Evolutionary conservation across 2,113 vertebrate genomes (phyloP), one percentile per base, ranked within the genome.

Genomic region (Cheilinus undulatus): DNA sequence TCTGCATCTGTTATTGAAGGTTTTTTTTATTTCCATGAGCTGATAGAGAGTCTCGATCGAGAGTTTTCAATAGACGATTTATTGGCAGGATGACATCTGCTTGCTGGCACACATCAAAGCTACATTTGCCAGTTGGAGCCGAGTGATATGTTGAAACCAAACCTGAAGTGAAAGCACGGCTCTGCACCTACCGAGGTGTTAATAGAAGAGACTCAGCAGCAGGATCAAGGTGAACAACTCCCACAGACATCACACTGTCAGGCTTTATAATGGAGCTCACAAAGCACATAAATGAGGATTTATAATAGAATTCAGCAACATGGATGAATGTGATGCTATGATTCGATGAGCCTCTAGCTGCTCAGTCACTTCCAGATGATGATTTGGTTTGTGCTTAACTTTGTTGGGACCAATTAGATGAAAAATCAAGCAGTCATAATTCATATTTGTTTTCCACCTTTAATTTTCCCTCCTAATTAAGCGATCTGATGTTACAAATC

Each of bases 31-130:
- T n/a, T n/a, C n/a, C 57, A 53, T 58, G 83, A 73, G 75, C 59
- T 46, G 77, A 30, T 73, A 36, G 56, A 86, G 73, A 73, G 73
- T 56, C 78, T 86, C 76, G 69, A 84, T 86, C 84, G 59, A 78
- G 72, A 45, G 54, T 58, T 54, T 82, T 80, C 54, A 81, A 65
- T 36, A 73, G 78, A 80, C 69, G 34, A 64, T 82, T 78, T 73
- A 73, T 65, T 84, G 81, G 78, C 88, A 74, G 59, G 53, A 52
- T 53, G 60, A 67, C 57, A 63, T 50, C 15, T 45, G 67, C 59
- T 67, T 77, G 54, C 70, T 82, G 88, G 88, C 81, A 71, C 28
- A 30, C 48, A 40, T 70, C 62, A 58, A 23, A 53, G 42, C 27
- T 60, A 23, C 57, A 42, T 56, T 61, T 76, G 85, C 74, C 70